Conservation (phyloP, 2,888 invertebrate species). For the Tetragonula carbonaria region DNA sequence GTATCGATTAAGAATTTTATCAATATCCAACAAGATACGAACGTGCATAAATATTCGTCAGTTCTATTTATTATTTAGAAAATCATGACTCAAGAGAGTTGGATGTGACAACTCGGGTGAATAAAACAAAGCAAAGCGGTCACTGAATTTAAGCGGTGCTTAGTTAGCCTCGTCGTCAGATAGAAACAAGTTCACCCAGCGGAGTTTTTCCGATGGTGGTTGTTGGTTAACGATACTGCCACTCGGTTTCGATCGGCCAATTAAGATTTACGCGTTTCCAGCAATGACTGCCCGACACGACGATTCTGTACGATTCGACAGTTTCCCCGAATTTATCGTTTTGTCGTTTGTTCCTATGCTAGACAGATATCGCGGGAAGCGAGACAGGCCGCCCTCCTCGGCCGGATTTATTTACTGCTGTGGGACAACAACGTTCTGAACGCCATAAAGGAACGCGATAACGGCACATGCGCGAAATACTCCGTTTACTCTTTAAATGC, state of each 20-base stretch:
- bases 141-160: constrained; percentile 3
- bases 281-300: constrained; percentile 55
- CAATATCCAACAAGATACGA: not conserved
- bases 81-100: not conserved
- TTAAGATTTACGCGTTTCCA: constrained; percentile 68
- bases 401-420: constrained; percentile 56
- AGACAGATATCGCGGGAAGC: constrained; percentile 33
- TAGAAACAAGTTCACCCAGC: constrained; percentile 26
- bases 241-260: constrained; percentile 47
- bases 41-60: not conserved
- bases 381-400: constrained; percentile 27
- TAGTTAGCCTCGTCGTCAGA: constrained; percentile 9
- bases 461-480: not conserved
- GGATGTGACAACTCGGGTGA: not conserved
- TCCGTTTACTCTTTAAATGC: not conserved
- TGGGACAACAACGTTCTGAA: constrained; percentile 39
- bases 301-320: constrained; percentile 52
- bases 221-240: constrained; percentile 11
- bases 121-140: not conserved
- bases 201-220: constrained; percentile 26
- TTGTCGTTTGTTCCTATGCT: constrained; percentile 55
- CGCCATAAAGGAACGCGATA: constrained; percentile 33
- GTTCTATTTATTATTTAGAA: not conserved
- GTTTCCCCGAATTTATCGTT: constrained; percentile 65
- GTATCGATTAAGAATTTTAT: too few species aligned